Conservation (phyloP, 2,888 invertebrate genomes). For the Lepidonotus clava region DNA sequence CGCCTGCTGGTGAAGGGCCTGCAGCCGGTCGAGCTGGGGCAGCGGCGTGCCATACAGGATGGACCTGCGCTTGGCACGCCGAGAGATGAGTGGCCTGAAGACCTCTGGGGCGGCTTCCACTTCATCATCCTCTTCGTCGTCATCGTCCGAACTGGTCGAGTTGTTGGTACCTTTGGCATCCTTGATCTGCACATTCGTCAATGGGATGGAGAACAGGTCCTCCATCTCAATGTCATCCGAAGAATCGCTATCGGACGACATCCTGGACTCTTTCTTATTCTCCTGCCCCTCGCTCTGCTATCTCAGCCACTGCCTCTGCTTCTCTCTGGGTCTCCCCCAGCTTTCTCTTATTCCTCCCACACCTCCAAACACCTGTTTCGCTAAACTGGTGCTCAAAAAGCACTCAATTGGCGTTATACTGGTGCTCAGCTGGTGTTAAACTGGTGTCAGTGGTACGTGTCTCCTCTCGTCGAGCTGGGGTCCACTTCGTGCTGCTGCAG, state of each 20-base stretch:
- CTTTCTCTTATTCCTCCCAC: no score
- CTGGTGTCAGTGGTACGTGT: no score
- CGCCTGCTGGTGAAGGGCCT: background rate
- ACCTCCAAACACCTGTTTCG: no score
- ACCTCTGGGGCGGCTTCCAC: no score
- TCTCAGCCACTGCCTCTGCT: background rate
- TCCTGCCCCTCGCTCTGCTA: background rate
- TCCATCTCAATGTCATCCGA: conserved; percentile 49
- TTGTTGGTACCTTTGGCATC: background rate
- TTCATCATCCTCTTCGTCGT: no score
- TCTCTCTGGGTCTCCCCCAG: no score
- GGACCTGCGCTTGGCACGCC: conserved; percentile 51
- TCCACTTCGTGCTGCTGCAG: no score
- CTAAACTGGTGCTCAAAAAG: no score
- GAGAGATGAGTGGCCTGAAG: conserved; percentile 40
- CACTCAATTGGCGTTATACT: no score
- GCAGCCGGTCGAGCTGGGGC: conserved; percentile 1
- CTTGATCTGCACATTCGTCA: background rate
- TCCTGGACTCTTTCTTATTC: background rate
- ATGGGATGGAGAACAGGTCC: conserved; percentile 31
- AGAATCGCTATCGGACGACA: conserved; percentile 28
- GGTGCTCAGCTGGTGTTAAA: no score
- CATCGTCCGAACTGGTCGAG: conserved; percentile 8
- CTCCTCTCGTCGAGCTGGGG: no score
- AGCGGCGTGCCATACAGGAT: conserved; percentile 48